Evolutionary conservation across 2,797 vertebrate genomes (phyloP), one percentile per base, ranked within the genome.

Genomic region (Pelodytes ibericus): DNA sequence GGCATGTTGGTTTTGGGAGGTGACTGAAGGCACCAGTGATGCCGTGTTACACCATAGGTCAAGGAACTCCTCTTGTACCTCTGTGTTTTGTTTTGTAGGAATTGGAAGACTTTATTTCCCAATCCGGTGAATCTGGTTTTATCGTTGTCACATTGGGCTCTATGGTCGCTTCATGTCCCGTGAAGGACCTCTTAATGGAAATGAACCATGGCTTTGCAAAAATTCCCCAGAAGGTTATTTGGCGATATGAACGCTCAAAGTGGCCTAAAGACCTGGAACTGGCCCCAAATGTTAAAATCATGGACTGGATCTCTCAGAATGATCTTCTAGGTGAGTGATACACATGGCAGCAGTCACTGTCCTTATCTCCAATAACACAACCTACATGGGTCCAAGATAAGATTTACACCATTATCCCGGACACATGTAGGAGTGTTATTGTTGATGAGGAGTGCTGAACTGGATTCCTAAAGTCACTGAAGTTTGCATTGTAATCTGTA

Each of bases 151-250:
- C 83, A 6, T 73, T 92, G 49, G 87, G 87, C 2, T 88, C 92
- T 1, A 80, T 90, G 83, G 26, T 91, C 2, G 83, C 84, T 4
- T 85, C 77, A 2, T 49, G 82, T 9, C 85, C 85, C 26, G 44
- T 85, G 25, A 67, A 77, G 16, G 60, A 66, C 3, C 11, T 88
- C 0, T 29, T 91, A 2, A 81, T 82, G n/a, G 89, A 91, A 66
- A 81, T 89, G 73, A 88, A 86, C 25, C 76, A 22, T 3, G 84
- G 84, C 31, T 91, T 93, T 70, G 82, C 82, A 2, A 71, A 8
- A n/a, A 80, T 91, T 44, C 70, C 85, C n/a, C 87, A 90, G 74
- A 87, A 84, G 3, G 89, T 92, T 1, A 84, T 92, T 70, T 87
- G 86, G 88, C 90, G 88, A 72, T 87, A 82, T 74, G 75, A 89